Evolutionary conservation across 2,888 invertebrate species (phyloP), one percentile per base, ranked within the genome.

Genomic region (Noctuana brunneofusca): DNA sequence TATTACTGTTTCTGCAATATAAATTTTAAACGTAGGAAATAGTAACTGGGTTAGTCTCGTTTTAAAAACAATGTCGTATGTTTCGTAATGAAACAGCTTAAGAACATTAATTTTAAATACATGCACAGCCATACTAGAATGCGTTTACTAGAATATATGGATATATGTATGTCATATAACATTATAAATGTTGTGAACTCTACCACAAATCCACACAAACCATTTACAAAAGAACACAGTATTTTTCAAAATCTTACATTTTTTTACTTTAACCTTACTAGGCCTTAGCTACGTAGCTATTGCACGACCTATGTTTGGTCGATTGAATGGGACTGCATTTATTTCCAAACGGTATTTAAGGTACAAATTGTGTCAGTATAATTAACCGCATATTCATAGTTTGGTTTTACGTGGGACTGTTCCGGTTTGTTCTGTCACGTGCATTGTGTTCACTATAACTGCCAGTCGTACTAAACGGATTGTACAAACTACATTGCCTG

Each of bases 1-100:
- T 58, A 24, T 49, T 35, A n/a, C 35, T 24, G 41, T 43, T 55
- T 43, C 41, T 27, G 30, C 30, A 12, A 18, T 8, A 52, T 52
- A 30, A 30, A 52, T 52, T 52, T 50, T 30, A 22, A 24, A 49
- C 24, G 49, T n/a, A 22, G n/a, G 20, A 18, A 46, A 49, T 24
- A 8, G 49, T 22, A 22, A 49, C 24, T 49, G 22, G 49, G 49
- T 24, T 49, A 49, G 24, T 3, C 6, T 46, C 12, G 46, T 49
- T n/a, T 24, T 24, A 22, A 24, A 49, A 48, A 48, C 22, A 49
- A 24, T 49, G 49, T 14, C 49, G n/a, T 24, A 6, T 22, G 4
- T 16, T 41, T 41, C 2, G 5, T 41, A 12, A 2, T 16, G 16
- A 38, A 38, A 38, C 4, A 14, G n/a, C 14, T 38, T 38, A 9